Percentiles rank a stretch among this genome's conserved stretches.
phyloP scores from a whole-genome alignment of 1,140 invertebrate genomes.

The Cyrtorhinus lividipennis region DNA sequence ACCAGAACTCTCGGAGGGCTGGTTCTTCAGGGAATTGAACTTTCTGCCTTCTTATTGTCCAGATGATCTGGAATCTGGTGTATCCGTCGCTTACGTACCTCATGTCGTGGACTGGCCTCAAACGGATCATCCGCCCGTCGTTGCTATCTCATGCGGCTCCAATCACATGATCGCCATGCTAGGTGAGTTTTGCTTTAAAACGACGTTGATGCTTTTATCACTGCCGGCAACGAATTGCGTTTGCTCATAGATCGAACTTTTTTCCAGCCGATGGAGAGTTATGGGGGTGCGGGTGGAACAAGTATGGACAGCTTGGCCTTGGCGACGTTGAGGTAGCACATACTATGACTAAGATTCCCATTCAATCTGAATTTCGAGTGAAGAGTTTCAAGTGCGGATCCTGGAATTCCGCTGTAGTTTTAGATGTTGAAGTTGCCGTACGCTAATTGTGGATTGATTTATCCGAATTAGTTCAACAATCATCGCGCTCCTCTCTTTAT shows the following conservation, averaged over 20 bases:
- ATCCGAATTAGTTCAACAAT: too few relatives aligned
- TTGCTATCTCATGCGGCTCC: slow-evolving; percentile 53
- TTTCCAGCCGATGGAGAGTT: slow-evolving; percentile 44
- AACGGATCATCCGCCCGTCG: slow-evolving; percentile 33
- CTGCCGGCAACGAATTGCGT: too few relatives aligned
- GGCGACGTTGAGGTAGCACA: not conserved
- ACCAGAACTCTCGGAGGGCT: too few relatives aligned
- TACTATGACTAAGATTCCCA: slow-evolving; percentile 12
- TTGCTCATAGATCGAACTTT: not conserved
- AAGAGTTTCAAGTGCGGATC: slow-evolving; percentile 15
- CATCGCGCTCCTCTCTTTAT: not conserved
- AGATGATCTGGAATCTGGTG: slow-evolving; percentile 23
- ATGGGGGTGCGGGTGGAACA: slow-evolving; percentile 62
- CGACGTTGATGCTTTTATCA: not conserved
- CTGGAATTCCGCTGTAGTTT: slow-evolving; percentile 15
- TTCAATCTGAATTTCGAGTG: slow-evolving; percentile 1
- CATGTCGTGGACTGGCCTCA: slow-evolving; percentile 38
- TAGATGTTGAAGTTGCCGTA: too few relatives aligned
- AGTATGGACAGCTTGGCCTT: slow-evolving; percentile 44
- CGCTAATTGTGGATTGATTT: too few relatives aligned
- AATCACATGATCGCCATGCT: slow-evolving; percentile 44
- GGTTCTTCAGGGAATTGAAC: too few relatives aligned
- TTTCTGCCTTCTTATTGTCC: too few relatives aligned
- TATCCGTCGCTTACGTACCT: slow-evolving; percentile 32
- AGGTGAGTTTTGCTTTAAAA: slow-evolving; percentile 23